Percentiles rank a stretch among this genome's conserved stretches.
Evolutionary conservation across 2,113 vertebrate species (phyloP).

Genomic region (Naja naja): DNA sequence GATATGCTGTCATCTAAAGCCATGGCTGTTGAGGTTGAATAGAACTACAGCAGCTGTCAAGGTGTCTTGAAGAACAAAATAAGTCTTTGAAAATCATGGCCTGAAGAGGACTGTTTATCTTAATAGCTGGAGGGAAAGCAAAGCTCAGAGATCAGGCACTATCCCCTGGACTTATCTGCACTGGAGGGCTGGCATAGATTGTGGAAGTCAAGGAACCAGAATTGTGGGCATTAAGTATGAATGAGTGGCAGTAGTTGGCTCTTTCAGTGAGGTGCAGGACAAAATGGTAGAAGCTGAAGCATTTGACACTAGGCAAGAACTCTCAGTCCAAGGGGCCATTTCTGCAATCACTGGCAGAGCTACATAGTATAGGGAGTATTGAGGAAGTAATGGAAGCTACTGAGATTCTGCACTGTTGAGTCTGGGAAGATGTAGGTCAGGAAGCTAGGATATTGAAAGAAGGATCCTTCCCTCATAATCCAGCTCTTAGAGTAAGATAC

Average conservation of each 20-base stretch:
- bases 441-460: neutral
- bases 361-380: neutral
- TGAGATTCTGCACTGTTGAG: neutral
- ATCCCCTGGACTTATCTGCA: neutral
- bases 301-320: neutral
- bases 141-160: neutral
- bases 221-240: neutral
- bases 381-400: neutral
- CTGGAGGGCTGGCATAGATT: neutral
- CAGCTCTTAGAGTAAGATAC: neutral
- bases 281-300: neutral
- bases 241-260: neutral
- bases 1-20: neutral
- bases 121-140: neutral
- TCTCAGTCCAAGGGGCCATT: neutral
- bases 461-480: neutral
- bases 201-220: neutral
- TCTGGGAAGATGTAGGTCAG: neutral
- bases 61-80: neutral
- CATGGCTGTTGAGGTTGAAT: neutral
- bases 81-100: neutral
- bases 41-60: neutral
- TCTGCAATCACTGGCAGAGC: neutral
- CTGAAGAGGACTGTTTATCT: neutral
- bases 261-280: neutral